These are phyloP conservation scores for Rhynchophorus ferrugineus DNA, from an alignment of 1,140 invertebrate species.

Conservation along the genomic window DNA sequence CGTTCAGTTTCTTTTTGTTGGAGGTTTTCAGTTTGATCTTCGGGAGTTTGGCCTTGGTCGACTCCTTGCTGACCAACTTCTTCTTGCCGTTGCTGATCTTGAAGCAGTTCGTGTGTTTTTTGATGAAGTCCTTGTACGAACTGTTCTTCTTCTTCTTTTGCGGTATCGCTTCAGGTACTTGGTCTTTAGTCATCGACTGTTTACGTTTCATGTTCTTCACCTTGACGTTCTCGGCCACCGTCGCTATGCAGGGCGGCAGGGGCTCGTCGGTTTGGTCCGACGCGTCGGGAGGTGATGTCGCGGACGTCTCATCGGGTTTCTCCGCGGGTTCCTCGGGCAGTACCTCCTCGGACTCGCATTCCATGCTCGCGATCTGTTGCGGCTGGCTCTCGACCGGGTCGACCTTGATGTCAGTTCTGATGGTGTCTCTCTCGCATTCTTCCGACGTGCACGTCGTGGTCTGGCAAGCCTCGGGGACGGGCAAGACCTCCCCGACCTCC, in stretches of 20 bases:
- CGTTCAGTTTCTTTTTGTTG: constrained; percentile 37
- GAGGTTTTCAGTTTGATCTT: constrained; percentile 21
- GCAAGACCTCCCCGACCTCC: constrained; percentile 9
- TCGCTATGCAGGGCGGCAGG: constrained; percentile 32
- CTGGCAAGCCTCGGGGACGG: not conserved
- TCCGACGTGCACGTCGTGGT: not conserved
- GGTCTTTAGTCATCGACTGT: constrained; percentile 29
- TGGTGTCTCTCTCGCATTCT: not conserved
- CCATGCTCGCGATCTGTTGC: not conserved
- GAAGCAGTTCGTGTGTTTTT: constrained; percentile 37
- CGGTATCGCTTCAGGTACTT: constrained; percentile 17
- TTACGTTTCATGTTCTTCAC: constrained; percentile 41
- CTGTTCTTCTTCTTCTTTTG: constrained; percentile 33
- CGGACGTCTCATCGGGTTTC: not conserved
- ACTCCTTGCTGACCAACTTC: constrained; percentile 37
- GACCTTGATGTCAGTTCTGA: not conserved
- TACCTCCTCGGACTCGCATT: not conserved
- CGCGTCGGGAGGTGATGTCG: not conserved
- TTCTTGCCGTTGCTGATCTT: constrained; percentile 41
- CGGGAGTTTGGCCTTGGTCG: constrained; percentile 19
- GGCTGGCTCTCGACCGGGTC: not conserved
- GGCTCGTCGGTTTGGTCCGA: constrained; percentile 14
- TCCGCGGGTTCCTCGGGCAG: not conserved
- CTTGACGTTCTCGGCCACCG: constrained; percentile 40
- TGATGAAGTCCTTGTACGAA: constrained; percentile 42